A percentile compares a stretch with the other conserved stretches of the same genome.
Evolutionary conservation across 2,113 vertebrate genomes (phyloP).

Genomic region (Halcyon senegalensis): DNA sequence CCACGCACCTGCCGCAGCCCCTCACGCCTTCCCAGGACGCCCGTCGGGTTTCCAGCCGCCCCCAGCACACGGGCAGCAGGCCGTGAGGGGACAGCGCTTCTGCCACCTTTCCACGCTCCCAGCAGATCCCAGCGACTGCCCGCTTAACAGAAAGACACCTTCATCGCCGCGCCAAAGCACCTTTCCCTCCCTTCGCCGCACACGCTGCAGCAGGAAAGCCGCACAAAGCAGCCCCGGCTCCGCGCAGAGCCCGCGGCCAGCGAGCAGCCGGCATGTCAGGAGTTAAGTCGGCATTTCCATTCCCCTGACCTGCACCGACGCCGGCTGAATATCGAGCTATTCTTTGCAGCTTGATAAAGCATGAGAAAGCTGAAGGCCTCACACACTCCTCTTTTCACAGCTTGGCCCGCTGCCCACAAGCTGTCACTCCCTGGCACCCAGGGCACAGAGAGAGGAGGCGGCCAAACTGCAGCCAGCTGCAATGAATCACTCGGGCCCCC

Average conservation of each 20-base stretch:
- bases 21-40: neutral
- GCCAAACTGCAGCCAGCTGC: slow-evolving; percentile 68
- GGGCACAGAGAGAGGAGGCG: slow-evolving; percentile 54
- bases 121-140: neutral
- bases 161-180: neutral
- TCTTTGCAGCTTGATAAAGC: slow-evolving; percentile 75
- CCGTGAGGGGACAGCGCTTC: neutral
- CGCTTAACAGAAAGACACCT: neutral
- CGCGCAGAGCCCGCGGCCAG: neutral
- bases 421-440: slow-evolving; percentile 73
- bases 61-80: neutral
- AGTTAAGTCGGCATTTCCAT: slow-evolving; percentile 64
- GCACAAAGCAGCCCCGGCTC: neutral
- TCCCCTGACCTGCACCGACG: slow-evolving; percentile 58
- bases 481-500: slow-evolving; percentile 38
- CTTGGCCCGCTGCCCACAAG: slow-evolving; percentile 69
- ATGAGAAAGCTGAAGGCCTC: slow-evolving; percentile 75
- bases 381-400: slow-evolving; percentile 70
- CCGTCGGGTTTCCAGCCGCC: neutral
- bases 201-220: neutral
- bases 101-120: neutral
- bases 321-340: slow-evolving; percentile 69
- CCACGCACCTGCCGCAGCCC: too few relatives aligned
- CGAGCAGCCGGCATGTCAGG: slow-evolving; percentile 38
- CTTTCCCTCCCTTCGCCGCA: neutral